Evolutionary conservation across 2,888 invertebrate genomes (phyloP).

Genomic region (Eucera pruinosa): DNA sequence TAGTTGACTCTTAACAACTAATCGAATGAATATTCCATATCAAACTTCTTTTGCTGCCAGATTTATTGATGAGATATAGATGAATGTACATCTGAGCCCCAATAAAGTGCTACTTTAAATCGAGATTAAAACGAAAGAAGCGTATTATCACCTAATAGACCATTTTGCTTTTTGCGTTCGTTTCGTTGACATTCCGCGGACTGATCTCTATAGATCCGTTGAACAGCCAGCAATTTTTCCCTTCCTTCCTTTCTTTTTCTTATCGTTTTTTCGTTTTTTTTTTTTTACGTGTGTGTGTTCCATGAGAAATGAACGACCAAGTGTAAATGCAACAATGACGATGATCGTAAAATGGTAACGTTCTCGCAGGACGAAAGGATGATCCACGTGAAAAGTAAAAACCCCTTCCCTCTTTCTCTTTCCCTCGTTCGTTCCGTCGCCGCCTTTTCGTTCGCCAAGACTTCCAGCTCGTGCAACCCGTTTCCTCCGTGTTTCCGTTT

Average conservation of each 20-base stretch:
- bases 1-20: slow-evolving; percentile 47
- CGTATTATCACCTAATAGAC: slow-evolving; percentile 46
- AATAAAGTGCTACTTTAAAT: slow-evolving; percentile 57
- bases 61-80: slow-evolving; percentile 69
- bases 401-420: background rate
- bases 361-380: slow-evolving; percentile 39
- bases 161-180: slow-evolving; percentile 48
- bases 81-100: slow-evolving; percentile 64
- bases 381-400: slow-evolving; percentile 34
- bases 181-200: slow-evolving; percentile 61
- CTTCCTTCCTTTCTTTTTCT: background rate
- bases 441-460: background rate
- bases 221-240: slow-evolving; percentile 7
- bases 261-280: slow-evolving; percentile 2
- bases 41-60: slow-evolving; percentile 66
- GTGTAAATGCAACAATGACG: slow-evolving; percentile 50
- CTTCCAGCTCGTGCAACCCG: slow-evolving; percentile 9
- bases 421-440: background rate
- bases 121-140: slow-evolving; percentile 51
- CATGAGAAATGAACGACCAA: slow-evolving; percentile 36
- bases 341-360: slow-evolving; percentile 27
- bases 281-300: too few species aligned
- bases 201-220: slow-evolving; percentile 53
- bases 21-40: slow-evolving; percentile 62
- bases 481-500: slow-evolving; percentile 39